Evolutionary conservation across 1,140 invertebrate genomes (phyloP).

Genomic region (Danaus plexippus): DNA sequence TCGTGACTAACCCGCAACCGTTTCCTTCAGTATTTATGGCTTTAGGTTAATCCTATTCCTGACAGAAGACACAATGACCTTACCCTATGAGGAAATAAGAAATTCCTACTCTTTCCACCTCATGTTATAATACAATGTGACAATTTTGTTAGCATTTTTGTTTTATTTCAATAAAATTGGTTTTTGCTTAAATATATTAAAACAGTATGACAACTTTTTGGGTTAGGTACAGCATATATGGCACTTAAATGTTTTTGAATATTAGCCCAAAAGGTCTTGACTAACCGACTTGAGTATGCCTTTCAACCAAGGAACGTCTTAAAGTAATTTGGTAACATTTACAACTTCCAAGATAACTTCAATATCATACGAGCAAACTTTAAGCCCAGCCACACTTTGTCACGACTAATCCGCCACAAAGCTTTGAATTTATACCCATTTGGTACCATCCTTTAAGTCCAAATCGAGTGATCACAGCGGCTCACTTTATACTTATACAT

Average conservation of each 20-base stretch:
- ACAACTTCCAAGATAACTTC: slow-evolving; percentile 26
- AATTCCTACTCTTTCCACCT: slow-evolving; percentile 5
- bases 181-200: too few relatives aligned
- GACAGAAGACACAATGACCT: slow-evolving; percentile 12
- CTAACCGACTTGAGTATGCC: slow-evolving; percentile 9
- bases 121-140: not conserved
- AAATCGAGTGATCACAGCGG: not conserved
- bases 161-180: too few relatives aligned
- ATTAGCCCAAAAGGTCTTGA: slow-evolving; percentile 5
- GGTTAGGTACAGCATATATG: not conserved
- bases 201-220: not conserved
- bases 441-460: not conserved
- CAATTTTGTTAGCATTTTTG: too few relatives aligned
- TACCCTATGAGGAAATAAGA: slow-evolving; percentile 8
- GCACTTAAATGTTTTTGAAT: not conserved
- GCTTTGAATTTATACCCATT: slow-evolving; percentile 20
- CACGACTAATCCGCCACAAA: slow-evolving; percentile 18
- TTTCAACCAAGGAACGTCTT: slow-evolving; percentile 16
- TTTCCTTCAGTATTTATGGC: slow-evolving; percentile 11
- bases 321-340: slow-evolving; percentile 25
- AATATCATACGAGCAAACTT: slow-evolving; percentile 23
- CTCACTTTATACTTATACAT: slow-evolving; percentile 1
- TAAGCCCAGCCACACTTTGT: slow-evolving; percentile 13
- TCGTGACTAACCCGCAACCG: slow-evolving; percentile 10
- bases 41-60: slow-evolving; percentile 11